Percentiles rank a stretch among this genome's conserved stretches.
Evolutionary conservation across 2,113 vertebrate species (phyloP).

Genomic region (Brachyhypopomus occidentalis): DNA sequence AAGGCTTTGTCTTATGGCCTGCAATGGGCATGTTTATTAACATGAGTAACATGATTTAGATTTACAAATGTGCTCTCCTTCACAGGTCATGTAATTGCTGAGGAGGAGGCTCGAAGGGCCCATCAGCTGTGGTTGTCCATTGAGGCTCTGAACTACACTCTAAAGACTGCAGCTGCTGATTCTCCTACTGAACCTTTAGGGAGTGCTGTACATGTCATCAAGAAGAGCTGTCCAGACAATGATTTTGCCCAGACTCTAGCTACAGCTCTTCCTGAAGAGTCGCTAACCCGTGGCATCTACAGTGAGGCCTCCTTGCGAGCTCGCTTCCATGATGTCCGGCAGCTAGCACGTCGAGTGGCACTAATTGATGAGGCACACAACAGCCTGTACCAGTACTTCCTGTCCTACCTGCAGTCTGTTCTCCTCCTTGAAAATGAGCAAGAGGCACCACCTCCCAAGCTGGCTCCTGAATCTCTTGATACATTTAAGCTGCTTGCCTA

Average conservation of each 20-base stretch:
- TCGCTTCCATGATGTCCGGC: constrained; percentile 83
- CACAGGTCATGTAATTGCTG: constrained; percentile 86
- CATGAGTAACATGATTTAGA: neutral
- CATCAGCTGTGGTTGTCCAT: constrained; percentile 96
- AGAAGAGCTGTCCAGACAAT: constrained; percentile 76
- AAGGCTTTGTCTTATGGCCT: neutral
- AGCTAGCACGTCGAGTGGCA: constrained; percentile 85
- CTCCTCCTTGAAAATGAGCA: constrained; percentile 84
- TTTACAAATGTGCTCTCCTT: neutral
- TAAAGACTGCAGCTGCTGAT: constrained; percentile 78
- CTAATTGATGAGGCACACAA: constrained; percentile 91
- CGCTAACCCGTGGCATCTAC: constrained; percentile 87
- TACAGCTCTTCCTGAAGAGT: constrained; percentile 81
- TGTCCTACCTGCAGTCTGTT: constrained; percentile 92
- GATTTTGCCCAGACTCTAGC: constrained; percentile 85
- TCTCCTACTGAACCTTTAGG: constrained; percentile 81
- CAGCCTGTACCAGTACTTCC: constrained; percentile 94
- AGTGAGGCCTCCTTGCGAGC: constrained; percentile 88
- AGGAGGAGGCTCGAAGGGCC: constrained; percentile 89
- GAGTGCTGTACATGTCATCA: constrained; percentile 77
- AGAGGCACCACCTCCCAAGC: constrained; percentile 80
- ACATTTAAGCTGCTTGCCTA: constrained; percentile 91
- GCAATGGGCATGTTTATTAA: neutral
- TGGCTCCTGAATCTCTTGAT: constrained; percentile 81
- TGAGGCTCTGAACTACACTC: constrained; percentile 83